Conservation (phyloP, 2,797 vertebrate genomes). For the Microctenopoma stevenorrisi region DNA sequence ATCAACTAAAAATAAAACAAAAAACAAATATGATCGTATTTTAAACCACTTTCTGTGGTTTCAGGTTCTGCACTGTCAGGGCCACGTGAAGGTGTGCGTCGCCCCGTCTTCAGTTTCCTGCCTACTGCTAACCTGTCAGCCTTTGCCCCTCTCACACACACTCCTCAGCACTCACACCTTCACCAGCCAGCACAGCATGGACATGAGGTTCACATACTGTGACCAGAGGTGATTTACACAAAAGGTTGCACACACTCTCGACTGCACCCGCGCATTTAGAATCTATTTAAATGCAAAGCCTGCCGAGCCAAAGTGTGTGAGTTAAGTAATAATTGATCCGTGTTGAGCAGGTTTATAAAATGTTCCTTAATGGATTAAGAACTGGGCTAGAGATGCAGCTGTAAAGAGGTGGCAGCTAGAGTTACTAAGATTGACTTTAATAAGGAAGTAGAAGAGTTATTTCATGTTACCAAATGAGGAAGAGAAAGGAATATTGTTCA, state of each 20-base stretch:
- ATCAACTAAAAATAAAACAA: neutral
- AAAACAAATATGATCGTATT: neutral
- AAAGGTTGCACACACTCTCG: neutral
- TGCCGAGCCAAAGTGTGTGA: too few relatives aligned
- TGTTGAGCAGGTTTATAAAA: too few relatives aligned
- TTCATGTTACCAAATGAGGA: conserved; percentile 15
- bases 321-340: too few relatives aligned
- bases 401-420: neutral
- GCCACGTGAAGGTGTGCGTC: conserved; percentile 86
- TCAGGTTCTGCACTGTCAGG: conserved; percentile 94
- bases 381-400: too few relatives aligned
- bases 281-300: neutral
- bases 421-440: neutral
- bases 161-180: conserved; percentile 96
- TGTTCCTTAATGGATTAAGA: too few relatives aligned
- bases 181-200: conserved; percentile 96
- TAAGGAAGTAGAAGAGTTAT: neutral
- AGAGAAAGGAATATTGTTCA: conserved; percentile 1
- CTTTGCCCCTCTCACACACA: conserved; percentile 93
- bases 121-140: conserved; percentile 93
- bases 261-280: neutral
- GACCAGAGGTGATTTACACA: conserved; percentile 89
- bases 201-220: conserved; percentile 97
- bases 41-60: neutral
- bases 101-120: conserved; percentile 84